phyloP scores from a whole-genome alignment of 2,113 vertebrate species.

The Eupsittula cactorum region DNA sequence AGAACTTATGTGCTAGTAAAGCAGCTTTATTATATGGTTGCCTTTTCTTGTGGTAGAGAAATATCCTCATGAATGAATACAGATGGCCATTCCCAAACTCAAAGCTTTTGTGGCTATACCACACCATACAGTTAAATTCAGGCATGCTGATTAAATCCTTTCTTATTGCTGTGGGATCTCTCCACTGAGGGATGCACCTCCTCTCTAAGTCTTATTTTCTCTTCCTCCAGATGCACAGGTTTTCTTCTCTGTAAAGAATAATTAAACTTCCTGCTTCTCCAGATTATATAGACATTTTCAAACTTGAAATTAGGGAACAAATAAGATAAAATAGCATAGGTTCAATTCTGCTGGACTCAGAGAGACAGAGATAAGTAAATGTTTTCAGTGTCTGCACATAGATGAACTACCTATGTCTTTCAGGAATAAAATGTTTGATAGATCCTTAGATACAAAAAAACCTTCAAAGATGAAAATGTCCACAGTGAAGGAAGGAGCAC shows the following conservation, averaged over 20 bases:
- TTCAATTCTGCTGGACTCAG: not conserved
- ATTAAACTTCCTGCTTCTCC: not conserved
- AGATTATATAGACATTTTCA: not conserved
- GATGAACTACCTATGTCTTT: not conserved
- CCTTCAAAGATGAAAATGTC: not conserved
- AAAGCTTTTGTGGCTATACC: not conserved
- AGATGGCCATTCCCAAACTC: not conserved
- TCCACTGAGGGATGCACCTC: not conserved
- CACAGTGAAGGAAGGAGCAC: not conserved
- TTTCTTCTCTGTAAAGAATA: not conserved
- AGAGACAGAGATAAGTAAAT: not conserved
- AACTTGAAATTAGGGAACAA: not conserved
- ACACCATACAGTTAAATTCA: fast-evolving
- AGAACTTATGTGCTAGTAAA: not conserved
- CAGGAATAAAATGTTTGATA: not conserved
- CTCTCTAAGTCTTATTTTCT: not conserved
- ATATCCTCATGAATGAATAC: not conserved
- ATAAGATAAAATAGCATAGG: not conserved
- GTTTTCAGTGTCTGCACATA: not conserved
- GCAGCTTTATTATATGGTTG: not conserved
- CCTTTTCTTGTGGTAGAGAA: not conserved
- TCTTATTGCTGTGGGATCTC: not conserved
- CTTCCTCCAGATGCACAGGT: not conserved
- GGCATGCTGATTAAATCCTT: not conserved
- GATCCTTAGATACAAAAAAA: not conserved